Percentiles rank a stretch among this genome's conserved stretches.
These are phyloP conservation scores for Barbus barbus DNA, from an alignment of 2,113 vertebrate genomes.

Conservation along the genomic window DNA sequence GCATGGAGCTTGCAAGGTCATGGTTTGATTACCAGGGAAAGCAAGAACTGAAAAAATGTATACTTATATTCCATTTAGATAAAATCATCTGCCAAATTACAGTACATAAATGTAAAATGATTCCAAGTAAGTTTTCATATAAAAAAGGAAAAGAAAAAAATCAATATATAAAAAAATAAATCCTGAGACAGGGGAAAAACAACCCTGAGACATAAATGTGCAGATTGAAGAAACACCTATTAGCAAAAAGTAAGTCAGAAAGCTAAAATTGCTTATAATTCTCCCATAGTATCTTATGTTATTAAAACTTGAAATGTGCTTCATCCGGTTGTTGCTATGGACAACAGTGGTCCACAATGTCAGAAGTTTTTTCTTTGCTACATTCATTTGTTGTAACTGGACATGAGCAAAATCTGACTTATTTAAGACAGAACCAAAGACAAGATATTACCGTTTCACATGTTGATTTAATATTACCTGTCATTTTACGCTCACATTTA, in stretches of 20 bases:
- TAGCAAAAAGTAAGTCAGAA: background rate
- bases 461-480: background rate
- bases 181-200: too few relatives aligned
- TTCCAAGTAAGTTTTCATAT: background rate
- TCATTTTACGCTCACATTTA: background rate
- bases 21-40: background rate
- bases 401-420: background rate
- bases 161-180: background rate
- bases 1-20: background rate
- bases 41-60: background rate
- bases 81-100: background rate
- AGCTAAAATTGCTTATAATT: background rate
- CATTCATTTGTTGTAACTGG: background rate
- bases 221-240: background rate
- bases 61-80: background rate
- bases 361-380: background rate
- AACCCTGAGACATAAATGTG: background rate
- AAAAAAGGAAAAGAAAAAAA: background rate
- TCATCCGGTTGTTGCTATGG: constrained; percentile 8
- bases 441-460: background rate
- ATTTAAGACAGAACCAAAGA: background rate
- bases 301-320: background rate
- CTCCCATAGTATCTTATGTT: background rate
- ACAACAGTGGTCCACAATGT: background rate
- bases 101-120: background rate